Evolutionary conservation across 1,140 invertebrate genomes (phyloP), one percentile per base, ranked within the genome.

Genomic region (Trypoxylus dichotomus): DNA sequence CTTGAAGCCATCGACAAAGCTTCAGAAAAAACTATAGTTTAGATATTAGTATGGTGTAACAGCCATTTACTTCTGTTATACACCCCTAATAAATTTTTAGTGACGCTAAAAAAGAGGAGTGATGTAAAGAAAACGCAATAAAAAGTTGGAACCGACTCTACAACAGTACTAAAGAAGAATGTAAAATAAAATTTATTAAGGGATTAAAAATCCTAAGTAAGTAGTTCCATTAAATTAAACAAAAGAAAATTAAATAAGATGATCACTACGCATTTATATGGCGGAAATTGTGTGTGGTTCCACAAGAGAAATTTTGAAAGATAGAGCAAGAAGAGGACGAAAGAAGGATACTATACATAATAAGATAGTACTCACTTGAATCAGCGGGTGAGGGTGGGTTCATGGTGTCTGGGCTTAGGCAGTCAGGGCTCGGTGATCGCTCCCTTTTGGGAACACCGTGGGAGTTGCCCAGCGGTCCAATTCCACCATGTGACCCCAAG

Each of bases 1-100:
- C 94, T 95, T 85, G 94, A 95, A 83, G 93, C 92, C 91, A 95
- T 94, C 85, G 94, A 95, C 88, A 95, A 92, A 85, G 93, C 94
- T 95, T 86, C 85, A 86, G 85, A 86, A 85, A 86, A 86, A 85
- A 85, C 85, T 86, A 79, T 80, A 85, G 84, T 85, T 86, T 84
- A 85, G 82, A 84, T 79, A 84, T 86, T 86, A 85, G 82, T 83
- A 85, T 85, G 81, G 80, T 83, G 83, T 83, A 75, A 75, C 74
- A 75, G 41, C 74, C 41, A 75, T 54, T 21, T 27, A 15, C 10
- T 11, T 75, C 74, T 54, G 41, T 43, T 43, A 19, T 24, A 54
- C 43, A 43, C 41, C 72, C 74, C 41, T 75, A 75, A 75, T 75
- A 75, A 75, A 75, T 54, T 75, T 75, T 75, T 37, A 68, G 10